These are phyloP conservation scores for Indri indri DNA, from an alignment of 2,113 vertebrate species.

Conservation along the genomic window DNA sequence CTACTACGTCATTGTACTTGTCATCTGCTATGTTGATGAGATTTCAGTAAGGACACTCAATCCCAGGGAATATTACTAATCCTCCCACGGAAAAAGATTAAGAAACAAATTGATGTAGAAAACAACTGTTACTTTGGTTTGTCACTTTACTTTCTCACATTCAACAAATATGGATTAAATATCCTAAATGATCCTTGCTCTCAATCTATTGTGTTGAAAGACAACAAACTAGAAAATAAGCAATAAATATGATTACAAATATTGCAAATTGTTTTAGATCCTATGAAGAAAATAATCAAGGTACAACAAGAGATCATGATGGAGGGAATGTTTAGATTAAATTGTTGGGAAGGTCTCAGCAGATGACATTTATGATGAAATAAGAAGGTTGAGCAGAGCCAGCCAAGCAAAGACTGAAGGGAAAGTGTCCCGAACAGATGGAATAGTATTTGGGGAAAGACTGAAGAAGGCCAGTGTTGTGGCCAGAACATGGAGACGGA, in stretches of 20 bases:
- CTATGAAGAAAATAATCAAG: neutral
- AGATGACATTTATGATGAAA: neutral
- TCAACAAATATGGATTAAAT: neutral
- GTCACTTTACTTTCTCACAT: neutral
- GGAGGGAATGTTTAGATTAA: neutral
- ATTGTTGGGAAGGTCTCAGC: neutral
- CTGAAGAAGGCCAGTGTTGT: neutral
- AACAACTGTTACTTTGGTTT: neutral
- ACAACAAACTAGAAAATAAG: neutral
- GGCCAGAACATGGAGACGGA: neutral
- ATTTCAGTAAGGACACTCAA: neutral
- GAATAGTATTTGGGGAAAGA: neutral
- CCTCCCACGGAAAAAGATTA: neutral
- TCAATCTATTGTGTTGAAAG: neutral
- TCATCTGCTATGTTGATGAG: neutral
- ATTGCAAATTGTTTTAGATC: neutral
- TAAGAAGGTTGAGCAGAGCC: neutral
- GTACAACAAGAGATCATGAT: neutral
- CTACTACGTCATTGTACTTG: neutral
- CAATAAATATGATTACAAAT: neutral
- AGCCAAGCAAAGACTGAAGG: neutral
- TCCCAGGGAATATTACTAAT: neutral
- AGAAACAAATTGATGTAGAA: neutral
- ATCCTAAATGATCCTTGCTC: neutral
- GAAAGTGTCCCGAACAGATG: neutral